phyloP scores from a whole-genome alignment of 2,113 vertebrate genomes.

The Halichoerus grypus region DNA sequence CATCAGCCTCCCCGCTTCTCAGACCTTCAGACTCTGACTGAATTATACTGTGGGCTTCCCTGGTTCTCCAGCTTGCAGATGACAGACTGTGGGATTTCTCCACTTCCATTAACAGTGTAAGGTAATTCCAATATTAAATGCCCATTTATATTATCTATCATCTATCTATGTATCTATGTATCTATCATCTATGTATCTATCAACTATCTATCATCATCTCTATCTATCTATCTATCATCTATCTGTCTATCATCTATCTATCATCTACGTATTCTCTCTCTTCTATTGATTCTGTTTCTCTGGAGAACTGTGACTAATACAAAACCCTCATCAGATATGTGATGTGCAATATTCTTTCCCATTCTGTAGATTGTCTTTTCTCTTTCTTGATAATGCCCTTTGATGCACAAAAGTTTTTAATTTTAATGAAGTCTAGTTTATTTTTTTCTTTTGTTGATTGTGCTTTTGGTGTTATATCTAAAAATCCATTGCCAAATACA shows the following conservation, averaged over 20 bases:
- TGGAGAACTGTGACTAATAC: neutral
- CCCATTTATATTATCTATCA: neutral
- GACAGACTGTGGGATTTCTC: neutral
- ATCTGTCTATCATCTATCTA: neutral
- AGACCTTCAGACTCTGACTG: neutral
- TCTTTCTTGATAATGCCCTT: neutral
- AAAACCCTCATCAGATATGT: neutral
- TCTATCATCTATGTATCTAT: too few species aligned
- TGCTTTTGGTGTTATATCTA: neutral
- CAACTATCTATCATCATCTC: neutral
- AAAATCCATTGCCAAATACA: neutral
- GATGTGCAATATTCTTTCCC: neutral
- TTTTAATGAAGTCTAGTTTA: neutral
- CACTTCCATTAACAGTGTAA: neutral
- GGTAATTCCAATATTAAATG: neutral
- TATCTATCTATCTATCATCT: neutral
- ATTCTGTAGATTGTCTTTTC: neutral
- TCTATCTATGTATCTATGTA: neutral
- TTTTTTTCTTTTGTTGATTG: neutral
- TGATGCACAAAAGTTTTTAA: neutral
- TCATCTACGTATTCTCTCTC: neutral
- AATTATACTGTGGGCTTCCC: neutral
- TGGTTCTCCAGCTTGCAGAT: neutral
- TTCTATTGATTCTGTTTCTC: neutral
- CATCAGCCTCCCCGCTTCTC: neutral